A percentile compares a stretch with the other conserved stretches of the same genome.
Evolutionary conservation across 2,888 invertebrate genomes (phyloP).

Genomic region (Hydrotaea cyrtoneurina): DNA sequence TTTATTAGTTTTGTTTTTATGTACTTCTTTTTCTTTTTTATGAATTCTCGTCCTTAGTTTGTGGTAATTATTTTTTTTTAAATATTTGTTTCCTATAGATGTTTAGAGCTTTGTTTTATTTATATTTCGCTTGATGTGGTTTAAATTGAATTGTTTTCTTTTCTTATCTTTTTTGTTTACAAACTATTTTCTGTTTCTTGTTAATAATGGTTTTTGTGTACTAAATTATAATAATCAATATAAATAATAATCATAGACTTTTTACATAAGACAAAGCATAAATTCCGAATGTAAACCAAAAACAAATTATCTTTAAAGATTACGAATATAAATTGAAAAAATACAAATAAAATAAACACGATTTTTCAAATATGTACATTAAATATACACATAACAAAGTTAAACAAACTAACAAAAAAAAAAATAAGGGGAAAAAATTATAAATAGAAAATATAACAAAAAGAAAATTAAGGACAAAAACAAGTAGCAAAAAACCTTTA

Average conservation of each 20-base stretch:
- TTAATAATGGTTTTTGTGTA: slow-evolving; percentile 30
- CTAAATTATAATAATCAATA: slow-evolving; percentile 11
- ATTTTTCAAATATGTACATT: slow-evolving; percentile 59
- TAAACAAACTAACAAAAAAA: slow-evolving; percentile 25
- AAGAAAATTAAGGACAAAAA: slow-evolving; percentile 23
- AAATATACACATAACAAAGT: slow-evolving; percentile 63
- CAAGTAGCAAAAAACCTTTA: slow-evolving; percentile 14
- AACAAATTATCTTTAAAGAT: slow-evolving; percentile 1
- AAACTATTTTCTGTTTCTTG: slow-evolving; percentile 17
- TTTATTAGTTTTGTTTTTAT: slow-evolving; percentile 50
- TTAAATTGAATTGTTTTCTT: slow-evolving; percentile 9
- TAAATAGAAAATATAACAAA: slow-evolving; percentile 15
- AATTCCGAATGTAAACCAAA: slow-evolving; percentile 26
- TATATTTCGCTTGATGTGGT: slow-evolving; percentile 38
- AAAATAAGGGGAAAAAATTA: too few relatives aligned
- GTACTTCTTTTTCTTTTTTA: slow-evolving; percentile 25
- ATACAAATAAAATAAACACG: neutral
- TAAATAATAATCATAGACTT: slow-evolving; percentile 16
- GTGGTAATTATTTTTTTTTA: neutral
- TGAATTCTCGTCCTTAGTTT: slow-evolving; percentile 46
- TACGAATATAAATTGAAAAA: slow-evolving; percentile 34
- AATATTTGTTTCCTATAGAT: slow-evolving; percentile 27
- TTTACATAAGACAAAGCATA: slow-evolving; percentile 23
- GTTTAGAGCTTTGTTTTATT: slow-evolving; percentile 48
- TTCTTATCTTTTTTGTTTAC: slow-evolving; percentile 20